Evolutionary conservation across 2,797 vertebrate genomes (phyloP).

Genomic region (Thaleichthys pacificus): DNA sequence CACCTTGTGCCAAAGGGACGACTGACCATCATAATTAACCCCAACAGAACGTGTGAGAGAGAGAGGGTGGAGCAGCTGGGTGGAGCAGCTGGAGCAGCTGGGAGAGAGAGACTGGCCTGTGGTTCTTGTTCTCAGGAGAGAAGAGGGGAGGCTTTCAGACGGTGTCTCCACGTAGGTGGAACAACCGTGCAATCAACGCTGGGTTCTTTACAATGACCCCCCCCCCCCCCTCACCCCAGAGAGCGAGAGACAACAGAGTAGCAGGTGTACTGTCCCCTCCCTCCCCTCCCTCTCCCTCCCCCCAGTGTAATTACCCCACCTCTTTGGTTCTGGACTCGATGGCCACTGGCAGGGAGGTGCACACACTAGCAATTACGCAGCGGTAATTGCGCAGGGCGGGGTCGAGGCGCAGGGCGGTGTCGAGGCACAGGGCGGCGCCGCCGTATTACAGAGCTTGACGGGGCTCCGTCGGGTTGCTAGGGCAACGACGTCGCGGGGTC

Average conservation of each 20-base stretch:
- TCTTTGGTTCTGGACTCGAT: not conserved
- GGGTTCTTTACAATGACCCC: conserved; percentile 41
- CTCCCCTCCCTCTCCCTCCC: not conserved
- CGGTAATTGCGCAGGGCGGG: too few species aligned
- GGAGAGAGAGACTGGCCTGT: not conserved
- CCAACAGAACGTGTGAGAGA: not conserved
- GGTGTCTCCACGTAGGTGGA: not conserved
- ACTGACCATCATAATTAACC: conserved; percentile 61
- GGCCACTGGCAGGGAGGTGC: too few species aligned
- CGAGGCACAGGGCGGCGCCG: too few species aligned
- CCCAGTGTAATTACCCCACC: not conserved
- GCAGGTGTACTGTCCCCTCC: not conserved
- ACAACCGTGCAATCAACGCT: conserved; percentile 22
- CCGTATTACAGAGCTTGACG: too few species aligned
- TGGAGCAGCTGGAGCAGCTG: too few species aligned
- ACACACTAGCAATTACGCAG: too few species aligned
- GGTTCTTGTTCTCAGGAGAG: not conserved
- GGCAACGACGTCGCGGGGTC: too few species aligned
- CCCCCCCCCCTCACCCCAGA: not conserved
- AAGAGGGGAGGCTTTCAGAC: not conserved
- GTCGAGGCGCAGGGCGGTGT: too few species aligned
- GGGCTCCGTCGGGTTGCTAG: too few species aligned
- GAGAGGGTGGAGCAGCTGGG: too few species aligned
- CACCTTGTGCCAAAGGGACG: conserved; percentile 39
- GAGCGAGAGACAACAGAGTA: conserved; percentile 6